Evolutionary conservation across 2,888 invertebrate species (phyloP).

Genomic region (Hydraecia micacea): DNA sequence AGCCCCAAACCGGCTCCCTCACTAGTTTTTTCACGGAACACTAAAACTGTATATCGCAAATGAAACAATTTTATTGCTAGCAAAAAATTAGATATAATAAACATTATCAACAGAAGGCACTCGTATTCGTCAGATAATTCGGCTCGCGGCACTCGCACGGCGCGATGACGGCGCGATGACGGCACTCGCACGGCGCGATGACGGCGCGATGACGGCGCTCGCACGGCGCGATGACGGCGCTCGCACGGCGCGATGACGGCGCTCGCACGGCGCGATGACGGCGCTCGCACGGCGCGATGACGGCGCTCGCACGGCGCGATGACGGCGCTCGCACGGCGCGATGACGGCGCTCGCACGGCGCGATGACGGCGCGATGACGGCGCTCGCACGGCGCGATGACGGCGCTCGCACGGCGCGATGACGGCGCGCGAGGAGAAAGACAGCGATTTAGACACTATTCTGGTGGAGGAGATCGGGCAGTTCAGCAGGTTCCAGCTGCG

Average conservation of each 20-base stretch:
- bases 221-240: neutral
- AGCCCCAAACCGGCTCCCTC: neutral
- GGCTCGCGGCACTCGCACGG: neutral
- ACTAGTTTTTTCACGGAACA: neutral
- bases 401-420: constrained; percentile 25
- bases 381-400: neutral
- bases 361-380: constrained; percentile 17
- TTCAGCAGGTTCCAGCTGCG: constrained; percentile 78
- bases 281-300: too few relatives aligned
- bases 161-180: constrained; percentile 31
- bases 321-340: too few relatives aligned
- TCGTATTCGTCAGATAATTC: constrained; percentile 29
- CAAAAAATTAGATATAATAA: constrained; percentile 31
- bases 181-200: constrained; percentile 35
- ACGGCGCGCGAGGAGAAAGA: neutral
- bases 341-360: constrained; percentile 6
- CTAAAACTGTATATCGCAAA: constrained; percentile 38
- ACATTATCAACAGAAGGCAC: constrained; percentile 32
- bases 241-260: too few relatives aligned
- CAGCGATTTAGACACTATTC: constrained; percentile 68
- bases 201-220: neutral
- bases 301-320: neutral
- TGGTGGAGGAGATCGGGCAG: constrained; percentile 80
- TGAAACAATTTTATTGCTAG: constrained; percentile 11
- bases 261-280: neutral